Conservation (phyloP, 2,797 vertebrate species). For the Podarcis lilfordi region DNA sequence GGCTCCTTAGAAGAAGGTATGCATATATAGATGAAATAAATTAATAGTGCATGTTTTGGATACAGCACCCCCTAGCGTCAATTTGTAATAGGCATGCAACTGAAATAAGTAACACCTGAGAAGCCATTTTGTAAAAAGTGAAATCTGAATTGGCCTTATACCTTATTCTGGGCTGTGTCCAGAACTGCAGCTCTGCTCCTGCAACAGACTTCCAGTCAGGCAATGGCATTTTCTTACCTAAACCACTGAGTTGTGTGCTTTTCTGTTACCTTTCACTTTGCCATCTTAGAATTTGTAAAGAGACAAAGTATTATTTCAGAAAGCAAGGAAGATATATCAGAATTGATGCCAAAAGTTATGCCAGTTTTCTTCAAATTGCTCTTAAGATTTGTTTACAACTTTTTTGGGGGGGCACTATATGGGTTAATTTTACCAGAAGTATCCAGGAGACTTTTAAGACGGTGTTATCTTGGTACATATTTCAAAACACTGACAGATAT, state of each 20-base stretch:
- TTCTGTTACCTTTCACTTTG: background rate
- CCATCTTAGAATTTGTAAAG: conserved; percentile 21
- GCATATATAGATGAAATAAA: background rate
- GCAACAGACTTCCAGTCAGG: background rate
- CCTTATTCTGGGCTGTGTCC: background rate
- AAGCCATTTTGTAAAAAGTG: background rate
- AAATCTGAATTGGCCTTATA: background rate
- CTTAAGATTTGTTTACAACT: conserved; percentile 66
- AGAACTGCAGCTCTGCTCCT: too few species aligned
- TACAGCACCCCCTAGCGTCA: background rate
- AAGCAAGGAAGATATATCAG: conserved; percentile 53
- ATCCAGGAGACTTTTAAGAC: conserved; percentile 68
- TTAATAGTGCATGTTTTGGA: background rate
- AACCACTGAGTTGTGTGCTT: background rate
- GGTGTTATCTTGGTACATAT: conserved; percentile 77
- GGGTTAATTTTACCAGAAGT: conserved; percentile 72
- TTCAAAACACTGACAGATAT: conserved; percentile 82
- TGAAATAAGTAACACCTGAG: background rate
- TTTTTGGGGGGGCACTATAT: conserved; percentile 56
- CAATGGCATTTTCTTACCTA: background rate
- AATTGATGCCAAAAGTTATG: conserved; percentile 70
- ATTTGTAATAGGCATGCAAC: background rate
- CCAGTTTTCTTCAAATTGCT: conserved; percentile 69
- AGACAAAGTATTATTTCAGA: conserved; percentile 56
- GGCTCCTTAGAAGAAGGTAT: background rate